Base-by-base conservation (phyloP, 2,797 vertebrate genomes). In the Parauchenoglanis ngamensis region DNA sequence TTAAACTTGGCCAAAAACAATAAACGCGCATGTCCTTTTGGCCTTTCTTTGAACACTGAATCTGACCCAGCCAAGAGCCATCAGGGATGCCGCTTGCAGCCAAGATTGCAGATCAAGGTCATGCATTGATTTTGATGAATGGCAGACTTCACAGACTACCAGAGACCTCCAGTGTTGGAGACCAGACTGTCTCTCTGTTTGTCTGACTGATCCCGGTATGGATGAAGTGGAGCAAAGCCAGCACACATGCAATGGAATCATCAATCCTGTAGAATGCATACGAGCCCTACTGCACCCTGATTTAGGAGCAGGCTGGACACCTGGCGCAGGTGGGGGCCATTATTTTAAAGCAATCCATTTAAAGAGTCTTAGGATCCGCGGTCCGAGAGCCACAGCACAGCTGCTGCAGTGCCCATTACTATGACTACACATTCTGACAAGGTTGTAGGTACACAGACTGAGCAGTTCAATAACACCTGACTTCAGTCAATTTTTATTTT, bases 1-100 rank as follows among this genome's bases (percentile, higher is more conserved):
- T 87, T n/a, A 61, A 81, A 87, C 63, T 67, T 44, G 61, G 87
- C 89, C 89, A 88, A 82, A 86, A 88, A 82, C 86, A 85, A 83
- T 82, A 90, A 90, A 83, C 75, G 56, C 76, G 0, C 79, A 70
- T 89, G 81, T 84, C 76, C 85, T 89, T 85, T 82, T 87, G 83
- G 65, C 79, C 88, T 83, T 86, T 88, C 83, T 86, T 89, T 82
- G 80, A 84, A 85, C 57, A 84, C 54, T 57, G 46, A 54, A 25
- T 52, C 35, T 75, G 73, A 85, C 83, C 75, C 61, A 52, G 80
- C 84, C 84, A 81, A 85, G 67, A 85, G 81, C 81, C 84, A 79
- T 90, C 79, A 87, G 78, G 83, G 84, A 83, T 85, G 54, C 31
- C 2, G 13, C 63, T 85, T 46, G 63, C 68, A 80, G 86, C 83